Conservation (phyloP, 1,140 invertebrate species). For the Ctenoplectra terminalis region DNA sequence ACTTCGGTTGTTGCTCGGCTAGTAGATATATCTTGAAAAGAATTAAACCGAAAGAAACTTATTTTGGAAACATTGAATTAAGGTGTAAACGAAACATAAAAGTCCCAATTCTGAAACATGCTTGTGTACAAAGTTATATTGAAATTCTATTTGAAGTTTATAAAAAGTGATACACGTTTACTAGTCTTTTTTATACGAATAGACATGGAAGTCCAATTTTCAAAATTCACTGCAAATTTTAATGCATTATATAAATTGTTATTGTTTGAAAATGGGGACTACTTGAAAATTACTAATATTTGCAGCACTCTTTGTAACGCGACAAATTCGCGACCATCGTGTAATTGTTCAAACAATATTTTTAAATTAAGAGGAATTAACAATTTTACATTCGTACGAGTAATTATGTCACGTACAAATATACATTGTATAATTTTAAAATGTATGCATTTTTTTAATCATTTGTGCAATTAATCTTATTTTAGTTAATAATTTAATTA, state of each 20-base stretch:
- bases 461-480: slow-evolving; percentile 26
- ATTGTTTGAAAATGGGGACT: slow-evolving; percentile 20
- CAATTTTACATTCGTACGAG: neutral
- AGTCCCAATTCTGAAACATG: slow-evolving; percentile 14
- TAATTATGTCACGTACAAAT: neutral
- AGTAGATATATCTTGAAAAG: neutral
- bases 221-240: slow-evolving; percentile 24
- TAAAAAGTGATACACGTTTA: slow-evolving; percentile 5
- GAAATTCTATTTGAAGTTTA: slow-evolving; percentile 15
- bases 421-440: slow-evolving; percentile 6
- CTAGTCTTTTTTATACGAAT: slow-evolving; percentile 43
- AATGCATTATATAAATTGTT: slow-evolving; percentile 29
- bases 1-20: neutral
- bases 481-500: slow-evolving; percentile 16
- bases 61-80: neutral
- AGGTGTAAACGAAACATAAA: neutral
- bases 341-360: neutral
- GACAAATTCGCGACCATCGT: neutral
- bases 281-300: slow-evolving; percentile 8
- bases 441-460: slow-evolving; percentile 17
- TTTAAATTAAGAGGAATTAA: slow-evolving; percentile 3
- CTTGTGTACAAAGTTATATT: slow-evolving; percentile 3
- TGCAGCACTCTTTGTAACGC: neutral
- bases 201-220: slow-evolving; percentile 14
- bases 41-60: no score